A percentile compares a stretch with the other conserved stretches of the same genome.
Evolutionary conservation across 2,113 vertebrate species (phyloP).

Genomic region (Serilophus lunatus): DNA sequence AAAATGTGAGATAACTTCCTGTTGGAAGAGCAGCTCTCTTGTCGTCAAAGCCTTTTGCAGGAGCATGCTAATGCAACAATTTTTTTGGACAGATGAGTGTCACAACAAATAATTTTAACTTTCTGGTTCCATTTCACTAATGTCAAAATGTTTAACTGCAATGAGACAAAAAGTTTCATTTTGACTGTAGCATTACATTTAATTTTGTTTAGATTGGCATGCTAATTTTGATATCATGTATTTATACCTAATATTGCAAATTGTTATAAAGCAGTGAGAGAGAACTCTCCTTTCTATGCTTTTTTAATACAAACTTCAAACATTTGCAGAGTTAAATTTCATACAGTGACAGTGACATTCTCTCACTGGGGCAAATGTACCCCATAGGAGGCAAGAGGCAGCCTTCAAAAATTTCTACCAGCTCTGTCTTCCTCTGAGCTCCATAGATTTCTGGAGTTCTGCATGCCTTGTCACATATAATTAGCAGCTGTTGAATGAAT

Average conservation of each 20-base stretch:
- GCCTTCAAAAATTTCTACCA: neutral
- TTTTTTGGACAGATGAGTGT: slow-evolving; percentile 8
- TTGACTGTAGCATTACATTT: slow-evolving; percentile 10
- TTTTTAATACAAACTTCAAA: neutral
- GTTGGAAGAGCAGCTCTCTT: neutral
- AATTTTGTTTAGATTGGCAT: slow-evolving; percentile 54
- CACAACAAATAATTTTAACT: slow-evolving; percentile 39
- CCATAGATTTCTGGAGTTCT: neutral
- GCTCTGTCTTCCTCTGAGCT: neutral
- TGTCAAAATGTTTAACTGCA: slow-evolving; percentile 54
- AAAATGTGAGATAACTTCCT: neutral
- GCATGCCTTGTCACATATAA: slow-evolving; percentile 58
- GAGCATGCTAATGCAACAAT: neutral
- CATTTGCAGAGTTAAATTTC: neutral
- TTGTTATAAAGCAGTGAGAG: neutral
- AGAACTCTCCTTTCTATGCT: neutral
- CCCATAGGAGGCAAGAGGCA: neutral
- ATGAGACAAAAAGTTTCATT: slow-evolving; percentile 34
- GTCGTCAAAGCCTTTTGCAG: neutral
- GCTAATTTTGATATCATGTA: slow-evolving; percentile 43
- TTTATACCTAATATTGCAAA: slow-evolving; percentile 33
- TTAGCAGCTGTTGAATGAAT: slow-evolving; percentile 69
- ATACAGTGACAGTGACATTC: neutral
- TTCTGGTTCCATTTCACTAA: slow-evolving; percentile 12
- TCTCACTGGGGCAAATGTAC: neutral